Evolutionary conservation across 2,797 vertebrate species (phyloP).

Genomic region (Platalea minor): DNA sequence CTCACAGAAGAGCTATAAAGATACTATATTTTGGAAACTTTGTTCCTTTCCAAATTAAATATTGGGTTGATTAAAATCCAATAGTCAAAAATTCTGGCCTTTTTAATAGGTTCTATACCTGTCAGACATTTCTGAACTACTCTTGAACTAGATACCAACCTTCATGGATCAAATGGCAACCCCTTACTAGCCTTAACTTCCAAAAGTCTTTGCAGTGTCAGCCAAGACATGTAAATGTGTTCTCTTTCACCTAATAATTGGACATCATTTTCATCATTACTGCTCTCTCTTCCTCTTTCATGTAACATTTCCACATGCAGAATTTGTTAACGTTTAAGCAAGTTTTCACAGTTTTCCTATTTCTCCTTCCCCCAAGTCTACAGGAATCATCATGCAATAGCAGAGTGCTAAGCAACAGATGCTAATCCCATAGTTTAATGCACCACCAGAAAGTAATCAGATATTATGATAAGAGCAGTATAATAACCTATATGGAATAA

Average conservation of each 20-base stretch:
- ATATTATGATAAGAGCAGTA: background rate
- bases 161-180: background rate
- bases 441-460: background rate
- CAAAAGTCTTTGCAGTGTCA: background rate
- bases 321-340: background rate
- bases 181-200: background rate
- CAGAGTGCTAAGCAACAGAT: background rate
- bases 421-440: background rate
- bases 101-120: background rate
- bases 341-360: background rate
- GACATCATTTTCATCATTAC: background rate
- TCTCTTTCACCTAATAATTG: background rate
- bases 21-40: background rate
- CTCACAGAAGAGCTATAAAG: background rate
- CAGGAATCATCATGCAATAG: background rate
- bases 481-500: background rate
- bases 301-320: background rate
- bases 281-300: background rate
- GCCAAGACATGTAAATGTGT: background rate
- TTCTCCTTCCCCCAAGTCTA: background rate
- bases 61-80: background rate
- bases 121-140: background rate
- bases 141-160: background rate
- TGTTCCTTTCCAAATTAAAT: background rate
- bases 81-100: background rate